Evolutionary conservation across 1,140 invertebrate genomes (phyloP).

Genomic region (Microplitis demolitor): DNA sequence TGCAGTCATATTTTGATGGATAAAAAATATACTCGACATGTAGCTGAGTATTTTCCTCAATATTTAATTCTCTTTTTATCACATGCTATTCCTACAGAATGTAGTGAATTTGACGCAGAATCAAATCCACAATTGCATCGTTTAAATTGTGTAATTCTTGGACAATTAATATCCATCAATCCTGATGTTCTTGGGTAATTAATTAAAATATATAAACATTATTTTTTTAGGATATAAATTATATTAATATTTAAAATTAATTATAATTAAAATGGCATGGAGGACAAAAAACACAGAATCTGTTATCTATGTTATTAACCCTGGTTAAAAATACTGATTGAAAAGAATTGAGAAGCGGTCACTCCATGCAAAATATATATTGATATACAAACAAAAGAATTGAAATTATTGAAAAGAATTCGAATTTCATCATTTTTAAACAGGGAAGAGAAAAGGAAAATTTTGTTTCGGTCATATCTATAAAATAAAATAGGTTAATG

Average conservation of each 20-base stretch:
- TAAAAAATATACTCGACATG: slow-evolving; percentile 41
- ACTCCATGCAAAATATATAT: too few relatives aligned
- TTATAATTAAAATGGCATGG: too few relatives aligned
- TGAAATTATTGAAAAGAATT: too few relatives aligned
- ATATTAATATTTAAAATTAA: neutral
- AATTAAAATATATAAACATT: neutral
- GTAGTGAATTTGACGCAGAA: neutral
- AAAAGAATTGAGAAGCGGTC: too few relatives aligned
- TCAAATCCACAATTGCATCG: slow-evolving; percentile 41
- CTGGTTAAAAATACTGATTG: too few relatives aligned
- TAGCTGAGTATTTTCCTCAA: slow-evolving; percentile 57
- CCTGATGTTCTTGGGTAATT: slow-evolving; percentile 64
- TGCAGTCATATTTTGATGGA: slow-evolving; percentile 47
- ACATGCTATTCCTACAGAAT: slow-evolving; percentile 38
- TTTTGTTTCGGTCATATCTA: too few relatives aligned
- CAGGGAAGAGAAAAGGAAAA: too few relatives aligned
- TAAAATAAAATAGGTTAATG: too few relatives aligned
- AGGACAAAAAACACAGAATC: too few relatives aligned
- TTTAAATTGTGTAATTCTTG: slow-evolving; percentile 56
- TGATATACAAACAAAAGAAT: too few relatives aligned
- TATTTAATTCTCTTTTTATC: slow-evolving; percentile 37
- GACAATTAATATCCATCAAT: slow-evolving; percentile 55
- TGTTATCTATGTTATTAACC: too few relatives aligned
- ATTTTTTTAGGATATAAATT: slow-evolving; percentile 17
- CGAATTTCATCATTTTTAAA: too few relatives aligned